Evolutionary conservation across 2,113 vertebrate genomes (phyloP), one percentile per base, ranked within the genome.

Genomic region (Cebidichthys violaceus): DNA sequence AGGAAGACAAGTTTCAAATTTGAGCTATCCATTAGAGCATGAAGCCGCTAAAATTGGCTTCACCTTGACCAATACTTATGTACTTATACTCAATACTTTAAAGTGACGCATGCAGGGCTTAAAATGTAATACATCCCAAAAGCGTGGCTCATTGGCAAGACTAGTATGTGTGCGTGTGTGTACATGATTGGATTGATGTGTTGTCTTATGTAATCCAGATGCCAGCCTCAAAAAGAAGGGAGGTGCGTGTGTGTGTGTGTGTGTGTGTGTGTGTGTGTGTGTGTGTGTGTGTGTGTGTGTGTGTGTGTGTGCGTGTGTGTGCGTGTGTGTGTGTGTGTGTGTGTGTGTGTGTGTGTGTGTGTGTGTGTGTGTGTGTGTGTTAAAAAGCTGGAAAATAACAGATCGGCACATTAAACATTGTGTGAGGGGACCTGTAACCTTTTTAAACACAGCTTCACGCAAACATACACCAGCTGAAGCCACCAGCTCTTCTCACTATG

Each of bases 371-470:
- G 24, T 4, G 64, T 0, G 24, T 62, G 29, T 2, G 5, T 70
- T 27, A 29, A 31, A 22, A 61, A 50, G 55, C 35, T 22, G 13
- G 45, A 73, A 50, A 29, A 59, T 9, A 3, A 27, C 39, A 1
- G 31, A 33, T 59, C 0, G 1, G 14, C 29, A 61, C 55, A 69
- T 60, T 41, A 61, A 61, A 43, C 65, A 41, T 6, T 43, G 29
- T 77, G 54, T 33, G 47, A 60, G 6, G 14, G 9, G 20, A 75
- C 47, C 50, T 47, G 41, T 43, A 50, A 52, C 14, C 18, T 29
- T 61, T 81, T 78, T 39, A 52, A 35, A 67, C 60, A 31, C 13
- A 22, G 15, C 33, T 50, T 9, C 69, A 74, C 64, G 60, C 5
- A 1, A 54, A 47, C 14, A n/a, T 54, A 22, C n/a, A 71, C 17